A percentile compares a stretch with the other conserved stretches of the same genome.
Evolutionary conservation across 1,140 invertebrate species (phyloP).

Genomic region (Nylanderia fulva): DNA sequence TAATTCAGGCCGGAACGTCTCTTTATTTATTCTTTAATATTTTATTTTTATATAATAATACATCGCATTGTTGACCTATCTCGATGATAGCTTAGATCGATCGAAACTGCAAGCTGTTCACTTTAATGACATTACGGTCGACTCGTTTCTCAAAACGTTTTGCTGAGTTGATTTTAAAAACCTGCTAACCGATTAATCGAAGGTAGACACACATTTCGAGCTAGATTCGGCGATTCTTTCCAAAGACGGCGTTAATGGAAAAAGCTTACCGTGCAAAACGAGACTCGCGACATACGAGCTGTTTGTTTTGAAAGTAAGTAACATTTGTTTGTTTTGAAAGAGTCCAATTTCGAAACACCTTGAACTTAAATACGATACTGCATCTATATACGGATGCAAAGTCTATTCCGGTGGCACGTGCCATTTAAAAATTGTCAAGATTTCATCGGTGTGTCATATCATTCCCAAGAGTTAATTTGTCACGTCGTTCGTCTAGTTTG

Average conservation of each 20-base stretch:
- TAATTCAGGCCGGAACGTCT: no score
- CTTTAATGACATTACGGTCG: neutral
- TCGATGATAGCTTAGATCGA: neutral
- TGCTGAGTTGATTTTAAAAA: constrained; percentile 18
- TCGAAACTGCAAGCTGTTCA: neutral
- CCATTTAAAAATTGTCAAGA: constrained; percentile 44
- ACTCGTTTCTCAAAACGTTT: constrained; percentile 21
- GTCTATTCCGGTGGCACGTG: neutral
- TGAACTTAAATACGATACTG: constrained; percentile 50
- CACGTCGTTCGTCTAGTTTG: neutral
- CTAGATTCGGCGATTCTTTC: neutral
- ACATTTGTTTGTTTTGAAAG: constrained; percentile 44
- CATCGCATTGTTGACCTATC: neutral
- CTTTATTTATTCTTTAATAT: no score
- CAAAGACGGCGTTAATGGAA: constrained; percentile 34
- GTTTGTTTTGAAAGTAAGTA: constrained; percentile 39
- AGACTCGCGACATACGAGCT: neutral
- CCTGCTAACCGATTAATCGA: constrained; percentile 18
- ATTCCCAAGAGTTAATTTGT: neutral
- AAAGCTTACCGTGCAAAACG: constrained; percentile 39
- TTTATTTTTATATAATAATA: neutral
- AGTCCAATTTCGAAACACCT: constrained; percentile 48
- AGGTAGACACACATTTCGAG: constrained; percentile 22
- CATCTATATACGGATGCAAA: no score
- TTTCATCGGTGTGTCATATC: neutral